A percentile compares a stretch with the other conserved stretches of the same genome.
Conservation (phyloP, 2,113 vertebrate species). For the Sciurus niger region DNA sequence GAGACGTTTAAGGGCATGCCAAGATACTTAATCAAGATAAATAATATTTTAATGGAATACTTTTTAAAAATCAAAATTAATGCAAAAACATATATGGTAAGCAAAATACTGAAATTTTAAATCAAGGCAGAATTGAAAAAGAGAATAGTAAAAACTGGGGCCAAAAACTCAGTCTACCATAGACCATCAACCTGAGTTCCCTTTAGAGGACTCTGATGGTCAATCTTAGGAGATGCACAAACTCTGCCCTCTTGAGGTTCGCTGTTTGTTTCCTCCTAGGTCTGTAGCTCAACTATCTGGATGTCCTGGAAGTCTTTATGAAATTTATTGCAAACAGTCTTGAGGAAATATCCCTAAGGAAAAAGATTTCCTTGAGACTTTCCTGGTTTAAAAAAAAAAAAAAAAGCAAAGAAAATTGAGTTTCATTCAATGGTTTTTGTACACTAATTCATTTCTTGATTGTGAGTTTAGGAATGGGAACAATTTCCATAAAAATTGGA, state of each 20-base stretch:
- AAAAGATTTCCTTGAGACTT: conserved; percentile 29
- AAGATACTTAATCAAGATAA: neutral
- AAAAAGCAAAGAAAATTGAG: neutral
- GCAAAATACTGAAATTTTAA: neutral
- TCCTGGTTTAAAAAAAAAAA: neutral
- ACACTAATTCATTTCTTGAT: conserved; percentile 47
- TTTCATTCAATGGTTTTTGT: neutral
- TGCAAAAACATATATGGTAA: neutral
- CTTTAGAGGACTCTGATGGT: neutral
- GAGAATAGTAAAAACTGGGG: neutral
- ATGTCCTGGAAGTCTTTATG: conserved; percentile 34
- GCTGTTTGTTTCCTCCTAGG: neutral
- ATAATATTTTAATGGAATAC: conserved; percentile 24
- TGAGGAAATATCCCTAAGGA: neutral
- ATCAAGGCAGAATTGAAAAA: neutral
- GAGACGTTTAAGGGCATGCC: neutral
- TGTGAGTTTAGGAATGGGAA: conserved; percentile 52
- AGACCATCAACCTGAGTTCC: neutral
- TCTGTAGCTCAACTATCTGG: neutral
- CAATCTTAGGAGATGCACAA: neutral
- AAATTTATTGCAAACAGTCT: conserved; percentile 21
- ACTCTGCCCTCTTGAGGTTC: neutral
- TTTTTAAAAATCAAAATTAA: conserved; percentile 60
- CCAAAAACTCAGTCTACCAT: neutral
- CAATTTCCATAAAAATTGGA: conserved; percentile 47